Conservation (phyloP, 2,113 vertebrate genomes). For the Sclerurus mexicanus region DNA sequence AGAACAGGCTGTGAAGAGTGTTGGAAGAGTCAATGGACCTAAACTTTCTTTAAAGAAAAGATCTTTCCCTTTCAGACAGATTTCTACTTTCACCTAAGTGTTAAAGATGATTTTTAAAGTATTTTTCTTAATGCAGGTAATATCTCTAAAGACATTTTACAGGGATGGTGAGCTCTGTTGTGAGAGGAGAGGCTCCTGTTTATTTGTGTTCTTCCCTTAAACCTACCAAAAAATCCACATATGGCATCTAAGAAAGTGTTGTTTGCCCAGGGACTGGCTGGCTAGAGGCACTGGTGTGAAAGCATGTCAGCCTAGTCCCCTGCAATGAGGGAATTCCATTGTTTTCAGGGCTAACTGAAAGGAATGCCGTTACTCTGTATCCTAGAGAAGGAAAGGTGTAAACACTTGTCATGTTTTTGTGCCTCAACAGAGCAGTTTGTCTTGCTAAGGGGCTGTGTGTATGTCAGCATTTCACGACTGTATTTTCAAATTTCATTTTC, state of each 20-base stretch:
- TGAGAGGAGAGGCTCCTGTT: neutral
- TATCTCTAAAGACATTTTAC: neutral
- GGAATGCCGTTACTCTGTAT: neutral
- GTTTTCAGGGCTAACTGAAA: neutral
- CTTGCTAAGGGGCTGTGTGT: neutral
- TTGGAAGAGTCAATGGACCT: neutral
- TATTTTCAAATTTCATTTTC: neutral
- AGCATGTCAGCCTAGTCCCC: neutral
- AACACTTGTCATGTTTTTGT: neutral
- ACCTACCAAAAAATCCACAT: neutral
- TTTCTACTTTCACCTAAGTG: neutral
- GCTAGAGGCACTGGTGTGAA: accelerated
- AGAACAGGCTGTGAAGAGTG: neutral
- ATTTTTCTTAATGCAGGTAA: neutral
- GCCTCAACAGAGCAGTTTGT: neutral
- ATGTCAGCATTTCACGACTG: neutral
- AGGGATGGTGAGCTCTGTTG: neutral
- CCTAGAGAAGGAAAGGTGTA: neutral
- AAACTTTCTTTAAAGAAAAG: neutral
- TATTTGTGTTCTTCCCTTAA: neutral
- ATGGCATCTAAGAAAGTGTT: neutral
- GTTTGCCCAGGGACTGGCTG: neutral
- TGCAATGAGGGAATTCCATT: neutral
- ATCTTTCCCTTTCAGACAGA: neutral
- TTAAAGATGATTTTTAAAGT: neutral